Base-by-base conservation (phyloP, 2,113 vertebrate genomes). In the Clarias batrachus region DNA sequence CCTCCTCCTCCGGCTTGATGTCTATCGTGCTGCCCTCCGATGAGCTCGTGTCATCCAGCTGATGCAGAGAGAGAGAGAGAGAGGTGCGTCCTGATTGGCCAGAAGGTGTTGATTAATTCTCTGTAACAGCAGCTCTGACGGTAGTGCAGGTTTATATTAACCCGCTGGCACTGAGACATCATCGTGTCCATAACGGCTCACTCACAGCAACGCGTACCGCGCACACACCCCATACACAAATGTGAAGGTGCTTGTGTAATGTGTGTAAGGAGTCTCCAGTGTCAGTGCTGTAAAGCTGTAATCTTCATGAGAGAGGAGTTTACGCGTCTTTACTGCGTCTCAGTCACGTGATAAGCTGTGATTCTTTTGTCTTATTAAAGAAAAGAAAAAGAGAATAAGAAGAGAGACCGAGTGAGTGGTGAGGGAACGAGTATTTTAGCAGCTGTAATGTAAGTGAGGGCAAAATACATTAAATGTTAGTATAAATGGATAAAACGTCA, bases 1-100 rank as follows among this genome's bases (percentile, higher is more conserved):
- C 98, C 87, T 97, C 97, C 71, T 94, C 94, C 74, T 99, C 97
- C 13, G 97, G 97, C 88, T 99, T 99, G 77, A 99, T 98, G 66
- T 99, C 98, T 0, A 99, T 98, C 82, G 98, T 99, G 90, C 98
- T 99, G 56, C 98, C 98, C 92, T 99, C 98, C 0, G 98, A 99
- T 25, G 98, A 99, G 90, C 98, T 99, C 81, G 95, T 99, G 13
- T 99, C 97, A 19, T 99, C 97, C 27, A 99, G 87, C 95, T 96
- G 90, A 81, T 14, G 10, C 56, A 68, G 3, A 86, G n/a, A 82
- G 25, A 74, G 33, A 74, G 48, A 81, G 10, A 60, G 33, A 10
- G 19, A 79, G 11, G 25, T 52, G 52, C 1, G 10, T 8, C 3
- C 25, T 27, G 52, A 79, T 59, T 79, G 54, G 74, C 27, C 52